Percentiles rank a stretch among this genome's conserved stretches.
phyloP scores from a whole-genome alignment of 1,140 invertebrate genomes.

The Aphis craccivora region DNA sequence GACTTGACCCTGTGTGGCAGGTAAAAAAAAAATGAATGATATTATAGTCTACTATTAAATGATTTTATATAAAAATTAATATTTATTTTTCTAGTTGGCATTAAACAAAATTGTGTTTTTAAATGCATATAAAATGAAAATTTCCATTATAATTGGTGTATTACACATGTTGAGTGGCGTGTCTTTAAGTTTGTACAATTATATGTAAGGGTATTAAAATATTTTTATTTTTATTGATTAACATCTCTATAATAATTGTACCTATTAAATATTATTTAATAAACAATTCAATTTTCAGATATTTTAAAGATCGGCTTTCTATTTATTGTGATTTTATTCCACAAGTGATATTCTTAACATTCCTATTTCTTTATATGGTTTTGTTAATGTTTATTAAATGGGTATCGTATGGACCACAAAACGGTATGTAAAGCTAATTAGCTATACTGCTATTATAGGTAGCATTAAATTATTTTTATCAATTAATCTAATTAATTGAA shows the following conservation, averaged over 20 bases:
- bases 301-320: slow-evolving; percentile 80
- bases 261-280: neutral
- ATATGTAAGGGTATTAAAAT: slow-evolving; percentile 65
- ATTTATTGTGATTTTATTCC: slow-evolving; percentile 88
- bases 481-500: slow-evolving; percentile 71
- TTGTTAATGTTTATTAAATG: slow-evolving; percentile 92
- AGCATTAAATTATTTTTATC: slow-evolving; percentile 62
- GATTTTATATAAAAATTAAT: neutral
- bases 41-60: neutral
- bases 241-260: neutral
- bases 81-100: slow-evolving; percentile 63
- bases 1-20: slow-evolving; percentile 95
- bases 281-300: slow-evolving; percentile 66
- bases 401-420: slow-evolving; percentile 71
- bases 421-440: neutral
- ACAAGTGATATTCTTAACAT: slow-evolving; percentile 82
- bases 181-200: slow-evolving; percentile 79
- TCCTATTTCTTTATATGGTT: slow-evolving; percentile 88
- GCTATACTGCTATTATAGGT: no score
- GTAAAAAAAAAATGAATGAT: slow-evolving; percentile 62
- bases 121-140: slow-evolving; percentile 95
- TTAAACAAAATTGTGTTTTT: slow-evolving; percentile 89
- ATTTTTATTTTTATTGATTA: neutral
- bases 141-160: slow-evolving; percentile 91
- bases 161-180: slow-evolving; percentile 93